Base-by-base conservation (phyloP, 2,797 vertebrate genomes). In the Microctenopoma stevenorrisi region DNA sequence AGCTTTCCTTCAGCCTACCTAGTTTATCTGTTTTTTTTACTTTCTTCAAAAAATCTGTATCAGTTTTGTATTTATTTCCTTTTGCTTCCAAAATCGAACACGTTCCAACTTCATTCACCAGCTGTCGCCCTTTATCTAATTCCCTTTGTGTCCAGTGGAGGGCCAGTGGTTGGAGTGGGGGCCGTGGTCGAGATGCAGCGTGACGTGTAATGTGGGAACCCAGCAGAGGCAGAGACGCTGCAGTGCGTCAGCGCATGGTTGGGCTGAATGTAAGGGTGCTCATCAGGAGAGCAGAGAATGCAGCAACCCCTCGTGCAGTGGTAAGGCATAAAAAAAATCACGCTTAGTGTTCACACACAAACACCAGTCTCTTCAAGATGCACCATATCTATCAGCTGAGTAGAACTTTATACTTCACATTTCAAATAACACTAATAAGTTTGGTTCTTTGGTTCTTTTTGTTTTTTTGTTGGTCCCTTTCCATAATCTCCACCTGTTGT, bases 111-210 rank as follows among this genome's bases (percentile, higher is more conserved):
- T 60, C 30, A 40, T 46, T 44, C 37, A 15, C 10, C 44, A 26
- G 35, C 58, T 46, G 42, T 46, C 49, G 62, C 28, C 50, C 40
- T 48, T 9, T 44, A 63, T 56, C 50, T 55, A 33, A 77, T 18
- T 38, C n/a, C 47, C 12, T 74, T 55, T 53, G 38, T 69, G 44
- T 79, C 37, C 80, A 98, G 97, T 97, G 94, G 97, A 98, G 92
- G 96, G 97, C 82, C 96, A 98, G 93, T 99, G 98, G 98, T 91
- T 96, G 93, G 96, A 97, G 83, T 99, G 97, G 97, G 95, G 95
- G 33, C 86, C 94, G n/a, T 99, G 98, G 97, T 95, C 95, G 56
- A 93, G 79, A 22, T 99, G 97, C 88, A 97, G 96, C 1, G 94
- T 96, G n/a, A 96, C 96, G 18, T 99, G 98, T 37, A 95, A 95